Evolutionary conservation across 2,888 invertebrate species (phyloP), one percentile per base, ranked within the genome.

Genomic region (Polymixis lichenea): DNA sequence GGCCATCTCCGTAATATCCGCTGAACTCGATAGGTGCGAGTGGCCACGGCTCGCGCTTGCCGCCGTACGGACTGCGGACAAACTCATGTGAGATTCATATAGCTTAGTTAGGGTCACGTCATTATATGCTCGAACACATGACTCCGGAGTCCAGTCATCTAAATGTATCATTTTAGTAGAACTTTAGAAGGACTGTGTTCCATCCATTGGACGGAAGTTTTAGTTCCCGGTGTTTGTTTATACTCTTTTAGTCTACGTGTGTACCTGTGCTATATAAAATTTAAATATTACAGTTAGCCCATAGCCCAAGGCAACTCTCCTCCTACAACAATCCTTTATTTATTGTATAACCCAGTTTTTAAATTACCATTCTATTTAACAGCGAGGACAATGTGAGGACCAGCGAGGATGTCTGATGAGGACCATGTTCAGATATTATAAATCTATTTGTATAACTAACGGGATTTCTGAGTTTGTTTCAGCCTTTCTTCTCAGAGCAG

Each of bases 31-130:
- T 71, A 74, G 93, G 89, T 43, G 90, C 87, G 70, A 92, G 82
- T 13, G 93, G 92, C 92, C 94, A 95, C 46, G 88, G 86, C 77
- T 93, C 93, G 49, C 96, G 95, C 88, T 97, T 97, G 77, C 91
- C 87, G 7, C 86, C 96, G 84, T 95, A 96, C 8, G 95, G 90
- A 78, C 95, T 95, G 89, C 62, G 71, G 51, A n/a, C 65, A 85
- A 78, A 83, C 38, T 72, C 72, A 70, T 75, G 60, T 78, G 25
- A 80, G 46, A 78, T 82, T 70, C 56, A 82, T 61, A 19, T 22
- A 53, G 13, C 11, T 53, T 60, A n/a, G 22, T 28, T 66, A 11
- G 11, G 32, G 15, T 28, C 22, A 11, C n/a, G 32, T 2, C 61
- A 65, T 32, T 17, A 46, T 15, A 11, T 2, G n/a, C n/a, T 38